Base-by-base conservation (phyloP, 2,113 vertebrate species). In the Menura novaehollandiae region DNA sequence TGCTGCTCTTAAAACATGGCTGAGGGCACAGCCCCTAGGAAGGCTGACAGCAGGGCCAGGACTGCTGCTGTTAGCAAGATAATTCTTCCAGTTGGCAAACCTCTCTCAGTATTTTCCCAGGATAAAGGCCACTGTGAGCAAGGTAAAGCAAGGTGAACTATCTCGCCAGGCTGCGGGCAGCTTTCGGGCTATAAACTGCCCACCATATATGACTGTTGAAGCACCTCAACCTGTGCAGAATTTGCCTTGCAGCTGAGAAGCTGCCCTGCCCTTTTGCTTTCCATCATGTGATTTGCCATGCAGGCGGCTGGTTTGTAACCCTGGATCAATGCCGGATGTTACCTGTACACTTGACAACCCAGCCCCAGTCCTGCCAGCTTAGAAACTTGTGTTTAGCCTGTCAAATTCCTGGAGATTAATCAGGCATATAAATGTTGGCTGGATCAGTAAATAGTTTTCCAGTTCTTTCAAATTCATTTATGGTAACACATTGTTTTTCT, bases 401-500 rank as follows among this genome's bases (percentile, higher is more conserved):
- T 94, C 78, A 56, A 28, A 94, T 93, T 96, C 89, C 66, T 91
- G 71, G 46, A 89, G 75, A 59, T 59, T 95, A 88, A 80, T 94
- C 89, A 71, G 62, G 85, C 90, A n/a, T 69, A 26, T 62, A 88
- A 95, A 66, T 66, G 35, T 91, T 91, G 89, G 74, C 94, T 85
- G 71, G 85, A 73, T 77, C 71, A 71, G 71, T 69, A 90, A 91
- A 89, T 74, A 96, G 51, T 93, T 94, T 94, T 71, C 83, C 55
- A 77, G 51, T 73, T 88, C 75, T 94, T 95, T 93, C 82, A 83
- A 83, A 73, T 69, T 92, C 37, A 39, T 73, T 96, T 96, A 88
- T 88, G 88, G 79, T 66, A 97, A 92, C 46, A 22, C 63, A 66
- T 73, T 85, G 51, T 74, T 96, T 95, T 79, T 88, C 46, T 37